Percentiles rank a stretch among this genome's conserved stretches.
Conservation (phyloP, 37 sponge, comb jelly and placozoan genomes). For the Chondrilla cf. caribensis region DNA sequence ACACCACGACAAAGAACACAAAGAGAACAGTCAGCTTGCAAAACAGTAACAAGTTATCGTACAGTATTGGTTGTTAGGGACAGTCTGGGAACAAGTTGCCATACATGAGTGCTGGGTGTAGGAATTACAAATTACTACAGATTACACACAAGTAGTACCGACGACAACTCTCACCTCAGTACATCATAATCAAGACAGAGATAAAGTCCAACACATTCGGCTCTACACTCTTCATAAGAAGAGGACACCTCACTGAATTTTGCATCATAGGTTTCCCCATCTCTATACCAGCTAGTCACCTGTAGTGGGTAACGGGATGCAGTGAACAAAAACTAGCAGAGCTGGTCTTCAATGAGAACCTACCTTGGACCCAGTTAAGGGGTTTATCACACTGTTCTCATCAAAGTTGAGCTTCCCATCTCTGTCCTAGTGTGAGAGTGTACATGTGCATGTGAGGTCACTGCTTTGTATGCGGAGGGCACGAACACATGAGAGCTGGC, state of each 20-base stretch:
- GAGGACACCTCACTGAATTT: constrained; percentile 69
- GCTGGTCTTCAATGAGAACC: no score
- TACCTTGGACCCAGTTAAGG: constrained; percentile 78
- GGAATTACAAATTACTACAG: no score
- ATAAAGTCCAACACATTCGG: constrained; percentile 93
- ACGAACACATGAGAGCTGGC: no score
- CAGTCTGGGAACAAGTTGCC: no score
- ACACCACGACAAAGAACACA: no score
- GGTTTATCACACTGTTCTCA: constrained; percentile 50
- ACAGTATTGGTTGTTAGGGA: no score
- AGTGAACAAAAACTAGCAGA: not conserved
- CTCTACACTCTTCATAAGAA: constrained; percentile 89
- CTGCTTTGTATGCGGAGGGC: no score
- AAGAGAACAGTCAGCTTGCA: no score
- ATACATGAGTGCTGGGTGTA: no score
- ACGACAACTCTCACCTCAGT: constrained; percentile 54
- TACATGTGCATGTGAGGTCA: no score
- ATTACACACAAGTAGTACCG: no score
- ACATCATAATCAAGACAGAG: constrained; percentile 71
- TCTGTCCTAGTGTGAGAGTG: constrained; percentile 48
- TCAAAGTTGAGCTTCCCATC: constrained; percentile 82
- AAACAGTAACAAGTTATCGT: no score
- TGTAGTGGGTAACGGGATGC: not conserved
- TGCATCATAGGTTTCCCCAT: constrained; percentile 81
- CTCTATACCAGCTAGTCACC: constrained; percentile 77